A percentile compares a stretch with the other conserved stretches of the same genome.
Evolutionary conservation across 2,888 invertebrate genomes (phyloP).

Genomic region (Trachelus stipa): DNA sequence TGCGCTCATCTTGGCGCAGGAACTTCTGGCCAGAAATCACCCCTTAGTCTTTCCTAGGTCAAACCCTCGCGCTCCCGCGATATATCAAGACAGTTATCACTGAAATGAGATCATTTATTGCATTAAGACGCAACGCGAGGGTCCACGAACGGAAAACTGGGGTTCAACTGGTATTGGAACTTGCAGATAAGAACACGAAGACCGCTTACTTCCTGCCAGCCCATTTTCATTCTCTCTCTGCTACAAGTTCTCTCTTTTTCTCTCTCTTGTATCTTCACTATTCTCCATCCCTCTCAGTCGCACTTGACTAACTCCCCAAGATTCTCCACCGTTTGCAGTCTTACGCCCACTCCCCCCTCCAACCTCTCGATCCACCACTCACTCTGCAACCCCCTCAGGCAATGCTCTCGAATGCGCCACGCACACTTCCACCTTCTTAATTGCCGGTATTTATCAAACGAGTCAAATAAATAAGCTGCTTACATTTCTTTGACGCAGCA

Average conservation of each 20-base stretch:
- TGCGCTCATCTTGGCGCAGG: slow-evolving; percentile 6
- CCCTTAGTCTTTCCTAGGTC: slow-evolving; percentile 18
- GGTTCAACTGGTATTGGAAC: slow-evolving; percentile 50
- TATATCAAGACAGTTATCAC: slow-evolving; percentile 61
- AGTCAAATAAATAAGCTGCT: slow-evolving; percentile 60
- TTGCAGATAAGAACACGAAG: slow-evolving; percentile 52
- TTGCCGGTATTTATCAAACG: slow-evolving; percentile 61
- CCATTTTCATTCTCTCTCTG: slow-evolving; percentile 14
- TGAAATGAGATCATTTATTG: slow-evolving; percentile 61
- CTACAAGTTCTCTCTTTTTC: slow-evolving; percentile 14
- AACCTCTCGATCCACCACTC: slow-evolving; percentile 12
- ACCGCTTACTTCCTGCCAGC: slow-evolving; percentile 28
- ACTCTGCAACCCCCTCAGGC: slow-evolving; percentile 10
- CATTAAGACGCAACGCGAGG: slow-evolving; percentile 43
- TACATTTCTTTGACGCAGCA: slow-evolving; percentile 51
- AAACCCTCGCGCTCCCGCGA: slow-evolving; percentile 36
- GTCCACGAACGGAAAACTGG: slow-evolving; percentile 44
- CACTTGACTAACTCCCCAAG: slow-evolving; percentile 16
- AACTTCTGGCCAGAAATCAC: slow-evolving; percentile 1
- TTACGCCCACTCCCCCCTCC: slow-evolving; percentile 1
- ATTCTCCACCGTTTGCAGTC: slow-evolving; percentile 21
- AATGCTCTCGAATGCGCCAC: slow-evolving; percentile 18
- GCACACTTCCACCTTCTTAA: slow-evolving; percentile 39
- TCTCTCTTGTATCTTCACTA: slow-evolving; percentile 18
- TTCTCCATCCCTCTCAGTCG: slow-evolving; percentile 10